Base-by-base conservation (phyloP, 2,888 invertebrate genomes). In the Hipparchia semele region DNA sequence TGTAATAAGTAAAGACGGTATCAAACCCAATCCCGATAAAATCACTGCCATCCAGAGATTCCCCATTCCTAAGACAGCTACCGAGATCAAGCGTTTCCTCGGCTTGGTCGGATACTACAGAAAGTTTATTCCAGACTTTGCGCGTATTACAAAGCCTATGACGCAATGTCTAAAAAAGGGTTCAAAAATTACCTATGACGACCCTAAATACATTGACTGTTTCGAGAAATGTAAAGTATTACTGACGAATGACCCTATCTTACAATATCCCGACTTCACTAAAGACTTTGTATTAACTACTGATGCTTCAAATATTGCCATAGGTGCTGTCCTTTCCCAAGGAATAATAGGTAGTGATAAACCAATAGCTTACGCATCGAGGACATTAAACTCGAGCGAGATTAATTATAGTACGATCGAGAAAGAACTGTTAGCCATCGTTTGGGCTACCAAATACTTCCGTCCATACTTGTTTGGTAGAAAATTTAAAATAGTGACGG, bases 381-480 rank as follows among this genome's bases (percentile, higher is more conserved):
- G 80, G 1, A 82, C 79, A 0, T 61, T 79, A 2, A 23, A 78
- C 77, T 23, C 72, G 73, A 77, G 74, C 0, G 79, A 81, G 74
- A 10, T 72, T 0, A 75, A 77, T 10, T 80, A 79, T 51, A 77
- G 77, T 1, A 77, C 78, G 0, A 81, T 84, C 0, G 86, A 87
- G 74, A 84, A 83, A 64, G 87, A 88, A 76, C 72, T 86, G 1
- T 72, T 83, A 7, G 83, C 84, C 0, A 84, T 86, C 10, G 80
- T 86, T 75, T 23, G 23, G 23, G 23, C 23, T 23, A 23, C 23
- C 23, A 23, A 23, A 23, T 23, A 23, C 23, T 23, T 77, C 23
- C 8, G 75, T 2, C 74, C 74, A 0, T 76, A 77, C 33, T 23
- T 78, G 0, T 79, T 74, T 45, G 79, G 79, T 0, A 54, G 73